A percentile compares a stretch with the other conserved stretches of the same genome.
phyloP scores from a whole-genome alignment of 1,140 invertebrate species.

The Diuraphis noxia region DNA sequence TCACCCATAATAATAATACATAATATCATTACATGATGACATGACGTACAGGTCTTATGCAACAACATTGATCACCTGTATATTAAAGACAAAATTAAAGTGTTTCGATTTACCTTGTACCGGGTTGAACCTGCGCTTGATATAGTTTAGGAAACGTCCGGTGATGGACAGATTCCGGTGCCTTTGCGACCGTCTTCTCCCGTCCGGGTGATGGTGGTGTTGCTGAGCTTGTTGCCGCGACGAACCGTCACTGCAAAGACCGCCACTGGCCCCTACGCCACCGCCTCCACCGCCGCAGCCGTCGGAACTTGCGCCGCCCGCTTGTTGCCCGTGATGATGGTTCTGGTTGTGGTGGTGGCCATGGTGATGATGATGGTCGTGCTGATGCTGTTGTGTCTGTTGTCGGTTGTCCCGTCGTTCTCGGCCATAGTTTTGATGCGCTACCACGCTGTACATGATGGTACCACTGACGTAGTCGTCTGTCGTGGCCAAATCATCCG shows the following conservation, averaged over 20 bases:
- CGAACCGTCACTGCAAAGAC: background rate
- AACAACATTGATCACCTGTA: background rate
- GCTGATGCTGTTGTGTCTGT: slow-evolving; percentile 44
- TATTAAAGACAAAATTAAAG: background rate
- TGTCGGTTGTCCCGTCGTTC: slow-evolving; percentile 42
- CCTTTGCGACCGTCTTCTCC: slow-evolving; percentile 11
- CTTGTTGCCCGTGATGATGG: background rate
- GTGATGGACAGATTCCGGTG: slow-evolving; percentile 53
- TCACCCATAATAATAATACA: background rate
- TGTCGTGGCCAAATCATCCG: background rate
- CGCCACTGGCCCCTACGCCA: background rate
- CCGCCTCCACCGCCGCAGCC: background rate
- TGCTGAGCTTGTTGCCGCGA: slow-evolving; percentile 7
- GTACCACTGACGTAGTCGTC: background rate
- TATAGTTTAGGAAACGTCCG: slow-evolving; percentile 55
- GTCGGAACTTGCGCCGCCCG: background rate
- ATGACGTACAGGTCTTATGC: too few species aligned
- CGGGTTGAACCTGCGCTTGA: slow-evolving; percentile 56
- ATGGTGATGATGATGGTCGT: slow-evolving; percentile 10
- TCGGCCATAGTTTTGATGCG: slow-evolving; percentile 57
- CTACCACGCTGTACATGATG: slow-evolving; percentile 58
- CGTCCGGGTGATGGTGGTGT: slow-evolving; percentile 41
- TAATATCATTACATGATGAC: too few species aligned
- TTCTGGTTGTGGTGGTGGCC: slow-evolving; percentile 2
- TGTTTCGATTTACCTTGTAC: slow-evolving; percentile 51